Conservation (phyloP, 2,888 invertebrate species). For the Cyrtodaria siliqua region DNA sequence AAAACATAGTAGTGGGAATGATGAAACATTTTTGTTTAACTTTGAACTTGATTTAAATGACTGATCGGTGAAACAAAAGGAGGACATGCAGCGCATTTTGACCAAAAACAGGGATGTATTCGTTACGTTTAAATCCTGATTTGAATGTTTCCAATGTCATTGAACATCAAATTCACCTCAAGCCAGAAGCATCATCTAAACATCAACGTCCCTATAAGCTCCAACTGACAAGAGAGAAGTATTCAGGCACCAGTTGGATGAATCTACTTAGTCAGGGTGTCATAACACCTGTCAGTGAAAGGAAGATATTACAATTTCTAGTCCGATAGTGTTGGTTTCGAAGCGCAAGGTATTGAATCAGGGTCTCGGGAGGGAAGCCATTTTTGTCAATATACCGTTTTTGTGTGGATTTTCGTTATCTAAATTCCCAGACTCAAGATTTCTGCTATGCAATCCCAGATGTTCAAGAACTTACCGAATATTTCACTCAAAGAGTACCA, state of each 20-base stretch:
- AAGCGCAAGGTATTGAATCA: constrained; percentile 26
- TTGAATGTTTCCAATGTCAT: constrained; percentile 21
- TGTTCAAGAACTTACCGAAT: constrained; percentile 55
- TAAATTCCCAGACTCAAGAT: constrained; percentile 50
- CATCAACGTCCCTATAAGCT: constrained; percentile 38
- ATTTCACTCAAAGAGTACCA: constrained; percentile 50
- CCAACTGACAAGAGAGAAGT: constrained; percentile 18
- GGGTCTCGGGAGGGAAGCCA: neutral
- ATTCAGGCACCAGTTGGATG: constrained; percentile 40
- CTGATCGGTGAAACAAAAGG: neutral
- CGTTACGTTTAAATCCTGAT: constrained; percentile 15
- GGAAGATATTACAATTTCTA: constrained; percentile 35
- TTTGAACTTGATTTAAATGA: neutral
- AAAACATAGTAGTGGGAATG: too few relatives aligned
- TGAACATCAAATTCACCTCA: constrained; percentile 22
- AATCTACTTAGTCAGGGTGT: constrained; percentile 28
- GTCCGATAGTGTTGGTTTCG: constrained; percentile 33
- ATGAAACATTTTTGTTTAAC: constrained; percentile 2
- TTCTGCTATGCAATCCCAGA: constrained; percentile 40
- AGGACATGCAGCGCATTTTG: neutral
- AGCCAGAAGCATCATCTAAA: constrained; percentile 25
- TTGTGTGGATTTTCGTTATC: constrained; percentile 45
- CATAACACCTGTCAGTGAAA: constrained; percentile 27
- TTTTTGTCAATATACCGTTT: constrained; percentile 33
- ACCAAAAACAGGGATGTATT: constrained; percentile 18